Evolutionary conservation across 2,797 vertebrate species (phyloP).

Genomic region (Tenualosa ilisha): DNA sequence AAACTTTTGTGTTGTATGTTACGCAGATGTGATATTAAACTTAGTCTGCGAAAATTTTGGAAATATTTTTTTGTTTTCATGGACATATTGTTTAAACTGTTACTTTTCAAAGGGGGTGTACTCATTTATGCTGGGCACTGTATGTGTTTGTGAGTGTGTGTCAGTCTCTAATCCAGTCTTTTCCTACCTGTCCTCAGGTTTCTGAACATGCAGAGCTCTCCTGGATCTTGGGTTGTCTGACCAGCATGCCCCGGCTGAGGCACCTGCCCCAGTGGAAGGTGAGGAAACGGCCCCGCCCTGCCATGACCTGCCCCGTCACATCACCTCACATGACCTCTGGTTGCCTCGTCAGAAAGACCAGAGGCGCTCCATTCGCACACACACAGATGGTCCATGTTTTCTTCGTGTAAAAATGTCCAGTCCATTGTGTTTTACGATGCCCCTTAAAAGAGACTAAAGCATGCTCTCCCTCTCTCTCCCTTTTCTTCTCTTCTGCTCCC

Average conservation of each 20-base stretch:
- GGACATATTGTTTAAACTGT: too few relatives aligned
- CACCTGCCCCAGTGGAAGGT: constrained; percentile 99
- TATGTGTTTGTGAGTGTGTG: not conserved
- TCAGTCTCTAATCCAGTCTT: not conserved
- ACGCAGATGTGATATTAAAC: too few relatives aligned
- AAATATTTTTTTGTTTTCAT: too few relatives aligned
- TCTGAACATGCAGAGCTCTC: constrained; percentile 87
- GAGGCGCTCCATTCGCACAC: not conserved
- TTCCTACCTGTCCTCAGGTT: constrained; percentile 71
- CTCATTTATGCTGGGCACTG: too few relatives aligned
- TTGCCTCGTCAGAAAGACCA: not conserved
- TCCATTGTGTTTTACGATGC: constrained; percentile 13
- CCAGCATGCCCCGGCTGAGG: constrained; percentile 85
- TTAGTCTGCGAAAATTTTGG: too few relatives aligned
- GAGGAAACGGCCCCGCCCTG: constrained; percentile 16
- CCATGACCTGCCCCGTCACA: not conserved
- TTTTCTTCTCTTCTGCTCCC: not conserved
- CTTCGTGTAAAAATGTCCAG: constrained; percentile 13
- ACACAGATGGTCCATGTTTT: constrained; percentile 23
- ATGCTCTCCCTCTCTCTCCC: not conserved
- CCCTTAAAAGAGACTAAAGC: constrained; percentile 15
- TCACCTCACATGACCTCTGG: not conserved
- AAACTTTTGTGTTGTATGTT: too few relatives aligned
- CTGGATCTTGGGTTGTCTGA: constrained; percentile 93
- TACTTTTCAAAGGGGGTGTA: too few relatives aligned